A percentile compares a stretch with the other conserved stretches of the same genome.
Evolutionary conservation across 2,888 invertebrate genomes (phyloP).

Genomic region (Tryphoninae sp.): DNA sequence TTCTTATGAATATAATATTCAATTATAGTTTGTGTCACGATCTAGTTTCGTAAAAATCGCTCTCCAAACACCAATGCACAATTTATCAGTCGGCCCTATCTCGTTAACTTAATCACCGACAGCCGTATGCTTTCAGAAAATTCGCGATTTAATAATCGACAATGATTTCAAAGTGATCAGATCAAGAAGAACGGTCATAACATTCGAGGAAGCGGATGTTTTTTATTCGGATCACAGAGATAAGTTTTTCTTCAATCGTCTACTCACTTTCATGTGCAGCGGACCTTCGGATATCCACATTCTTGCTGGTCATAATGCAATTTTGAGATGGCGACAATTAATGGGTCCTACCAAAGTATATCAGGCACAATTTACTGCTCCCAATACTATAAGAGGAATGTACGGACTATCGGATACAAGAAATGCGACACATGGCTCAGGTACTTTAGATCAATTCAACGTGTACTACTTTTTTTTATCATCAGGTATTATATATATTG

Average conservation of each 20-base stretch:
- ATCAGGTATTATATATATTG: slow-evolving; percentile 34
- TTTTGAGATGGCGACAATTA: slow-evolving; percentile 90
- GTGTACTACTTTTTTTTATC: neutral
- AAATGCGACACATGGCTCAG: slow-evolving; percentile 97
- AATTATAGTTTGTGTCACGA: slow-evolving; percentile 14
- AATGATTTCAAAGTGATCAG: slow-evolving; percentile 89
- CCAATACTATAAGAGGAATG: slow-evolving; percentile 89
- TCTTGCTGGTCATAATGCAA: slow-evolving; percentile 89
- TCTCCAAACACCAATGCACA: neutral
- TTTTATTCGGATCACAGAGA: slow-evolving; percentile 93
- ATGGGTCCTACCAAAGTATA: slow-evolving; percentile 96
- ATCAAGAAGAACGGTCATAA: slow-evolving; percentile 86
- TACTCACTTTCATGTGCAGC: slow-evolving; percentile 92
- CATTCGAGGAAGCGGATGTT: slow-evolving; percentile 85
- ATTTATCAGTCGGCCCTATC: neutral
- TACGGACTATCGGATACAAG: slow-evolving; percentile 97
- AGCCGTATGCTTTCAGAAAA: slow-evolving; percentile 81
- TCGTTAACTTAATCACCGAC: neutral
- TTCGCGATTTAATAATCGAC: slow-evolving; percentile 86
- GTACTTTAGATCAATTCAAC: slow-evolving; percentile 80
- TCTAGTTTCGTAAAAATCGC: slow-evolving; percentile 17
- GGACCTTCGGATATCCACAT: slow-evolving; percentile 92
- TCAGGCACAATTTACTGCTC: slow-evolving; percentile 89
- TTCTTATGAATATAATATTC: slow-evolving; percentile 2
- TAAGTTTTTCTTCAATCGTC: slow-evolving; percentile 92